Evolutionary conservation across 2,888 invertebrate species (phyloP).

Genomic region (Phlogophora meticulosa): DNA sequence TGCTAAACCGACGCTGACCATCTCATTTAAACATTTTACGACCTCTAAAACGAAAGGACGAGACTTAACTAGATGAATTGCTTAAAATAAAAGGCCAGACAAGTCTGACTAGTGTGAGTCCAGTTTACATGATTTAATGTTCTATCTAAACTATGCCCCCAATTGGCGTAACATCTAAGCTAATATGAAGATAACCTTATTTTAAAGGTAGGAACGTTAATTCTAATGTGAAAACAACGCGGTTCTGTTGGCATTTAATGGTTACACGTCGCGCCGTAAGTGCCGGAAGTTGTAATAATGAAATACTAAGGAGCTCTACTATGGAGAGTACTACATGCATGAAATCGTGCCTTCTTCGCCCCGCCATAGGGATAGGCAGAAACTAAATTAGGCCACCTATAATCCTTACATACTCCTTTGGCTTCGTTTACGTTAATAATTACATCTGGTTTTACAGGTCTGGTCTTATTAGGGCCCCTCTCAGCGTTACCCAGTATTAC

Average conservation of each 20-base stretch:
- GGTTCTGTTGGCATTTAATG: neutral
- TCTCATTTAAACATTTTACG: slow-evolving; percentile 69
- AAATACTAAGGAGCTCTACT: neutral
- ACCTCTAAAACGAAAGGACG: slow-evolving; percentile 63
- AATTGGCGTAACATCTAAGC: slow-evolving; percentile 1
- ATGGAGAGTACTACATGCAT: too few species aligned
- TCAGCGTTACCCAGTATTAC: too few species aligned
- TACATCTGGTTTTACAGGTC: too few species aligned
- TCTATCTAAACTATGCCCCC: slow-evolving; percentile 7
- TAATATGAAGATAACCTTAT: neutral
- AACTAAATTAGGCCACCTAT: too few species aligned
- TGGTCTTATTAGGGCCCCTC: too few species aligned
- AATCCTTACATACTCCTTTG: too few species aligned
- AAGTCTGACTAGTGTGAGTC: slow-evolving; percentile 18
- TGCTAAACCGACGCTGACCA: slow-evolving; percentile 66
- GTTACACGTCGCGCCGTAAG: neutral
- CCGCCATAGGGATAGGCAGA: too few species aligned
- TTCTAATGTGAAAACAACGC: neutral
- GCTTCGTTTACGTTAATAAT: too few species aligned
- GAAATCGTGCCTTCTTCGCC: too few species aligned
- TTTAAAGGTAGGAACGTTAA: neutral
- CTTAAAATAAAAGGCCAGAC: slow-evolving; percentile 40
- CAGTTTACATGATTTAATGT: slow-evolving; percentile 20
- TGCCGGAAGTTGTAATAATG: neutral
- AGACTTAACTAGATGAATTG: slow-evolving; percentile 47